Conservation (phyloP, 2,797 vertebrate species). For the Micromesistius poutassou region DNA sequence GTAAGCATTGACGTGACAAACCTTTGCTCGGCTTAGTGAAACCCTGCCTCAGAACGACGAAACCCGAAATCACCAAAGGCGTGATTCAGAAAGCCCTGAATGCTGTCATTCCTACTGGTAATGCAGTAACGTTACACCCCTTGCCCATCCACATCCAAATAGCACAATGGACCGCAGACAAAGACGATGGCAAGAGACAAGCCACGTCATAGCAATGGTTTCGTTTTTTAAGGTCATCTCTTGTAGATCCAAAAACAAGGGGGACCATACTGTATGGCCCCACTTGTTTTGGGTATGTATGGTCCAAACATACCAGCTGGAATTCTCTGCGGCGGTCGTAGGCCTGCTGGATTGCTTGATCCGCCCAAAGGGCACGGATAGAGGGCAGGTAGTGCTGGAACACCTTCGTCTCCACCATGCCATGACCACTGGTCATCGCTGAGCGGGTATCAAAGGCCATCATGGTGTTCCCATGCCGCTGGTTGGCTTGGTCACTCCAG, state of each 20-base stretch:
- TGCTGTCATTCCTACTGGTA: background rate
- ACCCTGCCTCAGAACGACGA: background rate
- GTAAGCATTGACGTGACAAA: background rate
- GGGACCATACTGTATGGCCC: background rate
- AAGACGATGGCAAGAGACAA: background rate
- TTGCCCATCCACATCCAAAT: background rate
- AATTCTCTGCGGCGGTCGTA: conserved; percentile 94
- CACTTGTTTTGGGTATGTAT: too few species aligned
- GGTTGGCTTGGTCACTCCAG: conserved; percentile 86
- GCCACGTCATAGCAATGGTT: background rate
- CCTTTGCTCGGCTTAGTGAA: background rate
- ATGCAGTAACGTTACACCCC: background rate
- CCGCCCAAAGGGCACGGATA: conserved; percentile 84
- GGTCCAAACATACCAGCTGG: conserved; percentile 83
- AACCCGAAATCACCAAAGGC: background rate
- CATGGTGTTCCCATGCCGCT: conserved; percentile 83
- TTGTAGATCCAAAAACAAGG: background rate
- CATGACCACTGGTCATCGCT: conserved; percentile 70
- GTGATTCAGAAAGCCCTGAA: background rate
- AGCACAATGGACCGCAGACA: background rate
- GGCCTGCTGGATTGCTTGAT: conserved; percentile 88
- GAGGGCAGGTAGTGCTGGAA: conserved; percentile 86
- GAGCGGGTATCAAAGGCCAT: conserved; percentile 93
- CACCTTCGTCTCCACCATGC: conserved; percentile 83
- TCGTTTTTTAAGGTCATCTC: background rate